These are phyloP conservation scores for Cariama cristata DNA, from an alignment of 2,113 vertebrate genomes.

Conservation along the genomic window DNA sequence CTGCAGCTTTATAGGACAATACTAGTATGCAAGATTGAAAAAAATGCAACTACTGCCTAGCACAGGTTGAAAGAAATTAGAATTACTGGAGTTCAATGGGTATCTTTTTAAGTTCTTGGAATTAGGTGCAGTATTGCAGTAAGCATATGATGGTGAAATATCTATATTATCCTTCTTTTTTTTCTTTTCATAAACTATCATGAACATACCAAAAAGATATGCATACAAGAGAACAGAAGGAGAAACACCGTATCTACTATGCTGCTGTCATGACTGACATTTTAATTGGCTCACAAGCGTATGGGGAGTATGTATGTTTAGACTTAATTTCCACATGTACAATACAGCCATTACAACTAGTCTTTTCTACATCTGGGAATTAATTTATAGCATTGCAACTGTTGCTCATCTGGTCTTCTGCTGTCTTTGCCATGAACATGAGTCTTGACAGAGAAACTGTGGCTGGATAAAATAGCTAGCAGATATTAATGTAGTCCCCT, in stretches of 20 bases:
- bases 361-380: constrained; percentile 65
- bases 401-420: constrained; percentile 61
- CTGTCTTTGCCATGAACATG: constrained; percentile 36
- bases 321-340: constrained; percentile 60
- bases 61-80: background rate
- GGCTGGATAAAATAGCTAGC: constrained; percentile 23
- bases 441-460: constrained; percentile 27
- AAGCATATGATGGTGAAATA: background rate
- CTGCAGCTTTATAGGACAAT: background rate
- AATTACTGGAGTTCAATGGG: background rate
- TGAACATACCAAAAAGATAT: background rate
- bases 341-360: constrained; percentile 33
- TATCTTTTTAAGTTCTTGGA: background rate
- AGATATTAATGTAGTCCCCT: background rate
- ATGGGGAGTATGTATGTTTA: constrained; percentile 33
- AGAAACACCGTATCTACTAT: constrained; percentile 5
- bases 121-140: background rate
- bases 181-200: background rate
- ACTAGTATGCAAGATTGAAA: background rate
- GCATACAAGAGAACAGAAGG: constrained; percentile 16
- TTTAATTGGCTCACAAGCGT: constrained; percentile 27
- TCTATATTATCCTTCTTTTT: background rate
- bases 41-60: background rate
- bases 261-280: constrained; percentile 50
- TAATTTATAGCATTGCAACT: constrained; percentile 44